Evolutionary conservation across 2,113 vertebrate genomes (phyloP).

Genomic region (Oophaga pumilio): DNA sequence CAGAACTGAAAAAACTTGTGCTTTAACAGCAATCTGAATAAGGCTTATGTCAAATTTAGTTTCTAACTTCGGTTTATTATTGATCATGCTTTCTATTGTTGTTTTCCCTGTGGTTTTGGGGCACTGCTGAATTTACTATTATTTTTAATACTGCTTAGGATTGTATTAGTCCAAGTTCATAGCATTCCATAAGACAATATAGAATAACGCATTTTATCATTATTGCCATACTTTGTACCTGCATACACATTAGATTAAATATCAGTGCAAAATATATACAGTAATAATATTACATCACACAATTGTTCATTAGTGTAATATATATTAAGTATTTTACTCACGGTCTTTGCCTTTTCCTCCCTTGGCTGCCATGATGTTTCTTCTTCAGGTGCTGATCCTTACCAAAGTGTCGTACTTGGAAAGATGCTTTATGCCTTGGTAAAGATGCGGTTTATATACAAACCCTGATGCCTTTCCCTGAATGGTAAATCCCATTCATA

Average conservation of each 20-base stretch:
- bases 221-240: neutral
- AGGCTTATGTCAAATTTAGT: no score
- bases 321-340: neutral
- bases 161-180: no score
- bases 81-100: no score
- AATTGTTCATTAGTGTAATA: neutral
- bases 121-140: no score
- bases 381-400: neutral
- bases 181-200: neutral
- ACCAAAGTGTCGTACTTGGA: neutral
- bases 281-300: neutral
- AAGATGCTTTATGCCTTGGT: neutral
- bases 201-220: neutral
- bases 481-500: neutral
- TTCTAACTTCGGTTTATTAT: no score
- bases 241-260: neutral
- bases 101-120: no score
- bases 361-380: constrained; percentile 1
- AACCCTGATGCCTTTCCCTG: neutral
- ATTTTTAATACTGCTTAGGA: no score
- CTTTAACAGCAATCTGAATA: no score
- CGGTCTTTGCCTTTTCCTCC: constrained; percentile 1
- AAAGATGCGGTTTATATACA: constrained; percentile 22
- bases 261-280: neutral
- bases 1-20: no score